phyloP scores from a whole-genome alignment of 2,888 invertebrate species.

The Alloplasta piceator region DNA sequence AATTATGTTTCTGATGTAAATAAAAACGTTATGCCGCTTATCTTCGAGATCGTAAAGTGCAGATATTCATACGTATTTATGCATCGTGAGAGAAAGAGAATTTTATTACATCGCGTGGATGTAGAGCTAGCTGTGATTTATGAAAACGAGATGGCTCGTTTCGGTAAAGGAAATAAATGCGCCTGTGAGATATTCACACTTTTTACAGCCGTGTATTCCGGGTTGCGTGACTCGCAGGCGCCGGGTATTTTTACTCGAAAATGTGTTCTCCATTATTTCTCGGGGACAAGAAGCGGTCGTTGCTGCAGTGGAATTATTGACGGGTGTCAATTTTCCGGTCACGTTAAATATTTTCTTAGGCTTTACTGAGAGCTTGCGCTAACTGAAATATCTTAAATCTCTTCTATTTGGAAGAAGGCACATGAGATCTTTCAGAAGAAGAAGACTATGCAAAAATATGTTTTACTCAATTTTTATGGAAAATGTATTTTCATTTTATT shows the following conservation, averaged over 20 bases:
- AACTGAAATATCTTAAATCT: too few relatives aligned
- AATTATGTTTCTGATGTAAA: neutral
- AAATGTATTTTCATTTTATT: too few relatives aligned
- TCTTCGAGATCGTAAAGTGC: neutral
- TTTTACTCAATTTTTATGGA: too few relatives aligned
- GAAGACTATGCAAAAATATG: too few relatives aligned
- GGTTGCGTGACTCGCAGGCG: slow-evolving; percentile 22
- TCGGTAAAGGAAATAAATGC: slow-evolving; percentile 1
- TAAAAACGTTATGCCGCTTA: neutral
- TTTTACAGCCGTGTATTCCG: neutral
- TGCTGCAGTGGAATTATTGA: too few relatives aligned
- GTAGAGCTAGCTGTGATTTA: neutral
- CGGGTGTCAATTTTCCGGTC: too few relatives aligned
- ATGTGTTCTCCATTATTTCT: slow-evolving; percentile 35
- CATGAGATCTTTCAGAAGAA: too few relatives aligned
- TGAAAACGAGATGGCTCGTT: neutral
- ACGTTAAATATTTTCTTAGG: too few relatives aligned
- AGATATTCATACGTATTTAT: neutral
- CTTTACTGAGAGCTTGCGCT: too few relatives aligned
- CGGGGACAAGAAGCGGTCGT: too few relatives aligned
- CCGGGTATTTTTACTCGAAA: slow-evolving; percentile 12
- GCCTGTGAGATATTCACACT: slow-evolving; percentile 25
- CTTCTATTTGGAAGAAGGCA: too few relatives aligned
- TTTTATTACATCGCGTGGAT: neutral
- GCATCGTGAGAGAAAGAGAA: neutral